Percentiles rank a stretch among this genome's conserved stretches.
Evolutionary conservation across 2,797 vertebrate species (phyloP).

Genomic region (Anableps anableps): DNA sequence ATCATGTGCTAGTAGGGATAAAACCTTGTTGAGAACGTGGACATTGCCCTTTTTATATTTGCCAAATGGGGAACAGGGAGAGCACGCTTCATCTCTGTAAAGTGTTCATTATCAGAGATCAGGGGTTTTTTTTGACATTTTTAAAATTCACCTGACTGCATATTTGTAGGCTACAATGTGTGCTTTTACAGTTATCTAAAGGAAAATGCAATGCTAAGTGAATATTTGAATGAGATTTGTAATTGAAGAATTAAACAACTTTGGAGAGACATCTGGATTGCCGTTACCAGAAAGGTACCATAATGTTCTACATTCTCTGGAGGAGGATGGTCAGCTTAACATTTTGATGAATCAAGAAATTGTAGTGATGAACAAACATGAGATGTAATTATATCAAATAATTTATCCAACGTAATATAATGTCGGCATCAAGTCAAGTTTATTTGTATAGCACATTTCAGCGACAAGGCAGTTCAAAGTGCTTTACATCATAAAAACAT

Average conservation of each 20-base stretch:
- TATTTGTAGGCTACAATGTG: too few species aligned
- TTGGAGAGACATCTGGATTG: conserved; percentile 9
- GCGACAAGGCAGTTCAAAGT: too few species aligned
- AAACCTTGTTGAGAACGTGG: not conserved
- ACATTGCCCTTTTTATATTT: conserved; percentile 1
- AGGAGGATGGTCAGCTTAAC: conserved; percentile 7
- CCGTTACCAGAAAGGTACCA: conserved; percentile 6
- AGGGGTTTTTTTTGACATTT: too few species aligned
- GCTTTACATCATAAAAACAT: too few species aligned
- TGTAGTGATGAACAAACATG: too few species aligned
- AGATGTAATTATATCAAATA: too few species aligned
- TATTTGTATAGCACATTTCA: too few species aligned
- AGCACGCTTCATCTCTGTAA: conserved; percentile 5
- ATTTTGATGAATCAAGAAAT: conserved; percentile 5
- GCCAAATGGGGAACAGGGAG: too few species aligned
- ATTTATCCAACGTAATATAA: conserved; percentile 7
- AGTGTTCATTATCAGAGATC: conserved; percentile 11
- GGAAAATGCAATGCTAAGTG: not conserved
- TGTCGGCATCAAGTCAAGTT: too few species aligned
- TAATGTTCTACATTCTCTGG: not conserved
- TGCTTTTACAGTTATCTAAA: too few species aligned
- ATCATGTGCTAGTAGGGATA: too few species aligned
- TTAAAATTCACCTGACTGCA: not conserved
- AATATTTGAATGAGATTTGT: not conserved
- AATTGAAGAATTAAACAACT: conserved; percentile 6